Evolutionary conservation across 2,888 invertebrate genomes (phyloP).

Genomic region (Hirtodrosophila duncani): DNA sequence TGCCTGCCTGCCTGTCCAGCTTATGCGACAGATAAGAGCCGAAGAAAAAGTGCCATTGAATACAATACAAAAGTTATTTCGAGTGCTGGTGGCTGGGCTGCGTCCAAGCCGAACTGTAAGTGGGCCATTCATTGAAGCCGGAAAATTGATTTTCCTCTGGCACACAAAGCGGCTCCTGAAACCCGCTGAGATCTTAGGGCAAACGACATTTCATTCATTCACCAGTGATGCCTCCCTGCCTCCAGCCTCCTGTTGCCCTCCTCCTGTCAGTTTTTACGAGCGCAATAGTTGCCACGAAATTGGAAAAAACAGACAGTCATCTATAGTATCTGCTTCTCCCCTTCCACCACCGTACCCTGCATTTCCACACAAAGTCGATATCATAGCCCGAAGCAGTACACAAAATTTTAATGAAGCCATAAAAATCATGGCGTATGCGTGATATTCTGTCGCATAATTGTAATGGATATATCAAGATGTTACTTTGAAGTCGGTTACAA

Average conservation of each 20-base stretch:
- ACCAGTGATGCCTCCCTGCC: not conserved
- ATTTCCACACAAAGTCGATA: no score
- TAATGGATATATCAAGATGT: conserved; percentile 27
- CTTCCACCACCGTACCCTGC: no score
- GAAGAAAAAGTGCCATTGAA: conserved; percentile 54
- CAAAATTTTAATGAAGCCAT: conserved; percentile 42
- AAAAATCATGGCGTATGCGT: conserved; percentile 28
- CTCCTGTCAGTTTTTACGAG: not conserved
- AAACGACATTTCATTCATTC: conserved; percentile 26
- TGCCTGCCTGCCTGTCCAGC: not conserved
- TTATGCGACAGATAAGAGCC: conserved; percentile 40
- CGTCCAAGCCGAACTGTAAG: conserved; percentile 1
- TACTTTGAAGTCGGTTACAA: no score
- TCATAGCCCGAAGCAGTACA: no score
- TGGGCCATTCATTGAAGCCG: conserved; percentile 34
- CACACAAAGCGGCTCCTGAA: conserved; percentile 26
- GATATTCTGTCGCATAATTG: conserved; percentile 19
- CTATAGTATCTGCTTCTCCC: no score
- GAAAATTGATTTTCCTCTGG: conserved; percentile 59
- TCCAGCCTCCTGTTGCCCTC: not conserved
- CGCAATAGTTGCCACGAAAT: not conserved
- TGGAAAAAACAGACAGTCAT: conserved; percentile 8
- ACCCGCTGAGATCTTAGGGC: conserved; percentile 1
- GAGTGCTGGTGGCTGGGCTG: conserved; percentile 3
- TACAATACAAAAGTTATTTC: conserved; percentile 29